Conservation (phyloP, 2,888 invertebrate species). For the Lasioglossum vierecki region DNA sequence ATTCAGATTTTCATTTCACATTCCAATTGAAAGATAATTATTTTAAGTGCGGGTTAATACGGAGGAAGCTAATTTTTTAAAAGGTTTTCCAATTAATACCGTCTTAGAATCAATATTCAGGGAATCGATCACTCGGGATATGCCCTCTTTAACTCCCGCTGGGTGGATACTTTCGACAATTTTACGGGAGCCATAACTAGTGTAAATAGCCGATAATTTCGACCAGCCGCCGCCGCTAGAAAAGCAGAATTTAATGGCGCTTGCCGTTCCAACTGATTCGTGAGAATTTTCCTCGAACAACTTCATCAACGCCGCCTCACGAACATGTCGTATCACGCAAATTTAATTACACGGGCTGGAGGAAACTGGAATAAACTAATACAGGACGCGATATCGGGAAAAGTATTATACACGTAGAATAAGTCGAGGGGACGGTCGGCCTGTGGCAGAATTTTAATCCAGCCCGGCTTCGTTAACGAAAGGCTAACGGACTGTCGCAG, state of each 20-base stretch:
- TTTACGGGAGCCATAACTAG: too few species aligned
- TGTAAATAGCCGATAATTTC: slow-evolving; percentile 1
- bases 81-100: neutral
- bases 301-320: neutral
- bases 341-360: neutral
- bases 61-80: neutral
- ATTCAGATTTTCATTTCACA: neutral
- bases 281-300: neutral
- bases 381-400: neutral
- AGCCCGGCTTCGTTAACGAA: slow-evolving; percentile 18
- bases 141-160: neutral
- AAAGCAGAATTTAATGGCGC: neutral
- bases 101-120: neutral
- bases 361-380: slow-evolving; percentile 8
- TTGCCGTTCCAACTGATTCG: neutral
- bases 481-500: slow-evolving; percentile 11
- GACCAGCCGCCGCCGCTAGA: neutral
- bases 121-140: neutral
- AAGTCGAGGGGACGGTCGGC: slow-evolving; percentile 7
- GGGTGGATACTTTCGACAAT: neutral
- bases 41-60: neutral
- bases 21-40: neutral
- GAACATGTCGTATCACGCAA: neutral
- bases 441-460: slow-evolving; percentile 25
- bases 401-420: neutral